Base-by-base conservation (phyloP, 2,888 invertebrate genomes). In the Polyommatus icarus region DNA sequence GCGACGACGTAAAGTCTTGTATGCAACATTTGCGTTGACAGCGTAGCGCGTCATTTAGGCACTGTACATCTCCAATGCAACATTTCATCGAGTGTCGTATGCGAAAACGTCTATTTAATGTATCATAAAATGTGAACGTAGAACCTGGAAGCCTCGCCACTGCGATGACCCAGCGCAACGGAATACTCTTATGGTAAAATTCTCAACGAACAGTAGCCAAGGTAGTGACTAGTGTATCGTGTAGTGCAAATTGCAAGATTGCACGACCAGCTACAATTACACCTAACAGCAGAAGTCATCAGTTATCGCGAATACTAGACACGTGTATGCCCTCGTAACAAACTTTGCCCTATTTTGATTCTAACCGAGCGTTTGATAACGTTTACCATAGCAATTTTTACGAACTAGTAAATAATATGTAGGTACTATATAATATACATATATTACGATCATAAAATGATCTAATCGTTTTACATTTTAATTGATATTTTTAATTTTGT, bases 311-410 rank as follows among this genome's bases (percentile, higher is more conserved):
- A 32, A 29, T 18, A 67, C 67, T 29, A 67, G 67, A 67, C 67
- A 67, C 67, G 67, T 67, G 67, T 67, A 67, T 67, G 67, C 67
- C 67, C 67, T 32, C 29, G 29, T 67, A 67, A 67, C 29, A 67
- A 67, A 5, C 67, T 67, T 67, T 67, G 67, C 18, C 29, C 67
- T 67, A 67, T 29, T 32, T 67, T 15, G 67, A 67, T 67, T 67
- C 29, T 67, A 67, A 29, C 29, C 12, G 15, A 67, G 67, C 67
- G 15, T 67, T 67, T 67, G 29, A 32, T 67, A 67, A 67, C 29
- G 29, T 67, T 32, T 5, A 7, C 67, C 67, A 32, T 29, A 32
- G 29, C 67, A 67, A 32, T 67, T 67, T 67, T 67, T 67, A 29
- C 67, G 15, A 67, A 67, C 29, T 67, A 32, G 29, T 32, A 15